These are phyloP conservation scores for Aphaenogaster floridana DNA, from an alignment of 1,140 invertebrate genomes.

Conservation along the genomic window DNA sequence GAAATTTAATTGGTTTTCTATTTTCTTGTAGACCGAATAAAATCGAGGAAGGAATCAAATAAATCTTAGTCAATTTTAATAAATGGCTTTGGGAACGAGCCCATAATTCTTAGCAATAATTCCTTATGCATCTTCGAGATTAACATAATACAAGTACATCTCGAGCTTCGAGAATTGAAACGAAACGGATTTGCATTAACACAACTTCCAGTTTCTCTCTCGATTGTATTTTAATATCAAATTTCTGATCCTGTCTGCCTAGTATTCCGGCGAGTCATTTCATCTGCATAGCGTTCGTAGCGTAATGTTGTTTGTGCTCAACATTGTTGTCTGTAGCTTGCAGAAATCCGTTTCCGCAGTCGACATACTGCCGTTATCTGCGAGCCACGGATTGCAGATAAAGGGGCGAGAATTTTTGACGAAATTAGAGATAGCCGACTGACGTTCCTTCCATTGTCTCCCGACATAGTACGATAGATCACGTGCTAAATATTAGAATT, in stretches of 20 bases:
- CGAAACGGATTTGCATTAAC: neutral
- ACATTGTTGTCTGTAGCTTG: neutral
- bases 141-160: neutral
- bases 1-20: neutral
- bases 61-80: neutral
- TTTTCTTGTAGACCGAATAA: neutral
- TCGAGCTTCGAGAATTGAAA: neutral
- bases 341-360: slow-evolving; percentile 3
- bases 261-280: neutral
- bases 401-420: slow-evolving; percentile 27
- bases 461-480: neutral
- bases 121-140: neutral
- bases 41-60: neutral
- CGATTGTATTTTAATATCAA: slow-evolving; percentile 1
- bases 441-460: neutral
- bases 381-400: slow-evolving; percentile 28
- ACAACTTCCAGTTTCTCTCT: neutral
- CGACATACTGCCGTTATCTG: slow-evolving; percentile 23
- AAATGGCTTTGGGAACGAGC: neutral
- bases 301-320: neutral
- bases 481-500: neutral
- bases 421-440: slow-evolving; percentile 26
- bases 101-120: neutral
- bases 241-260: neutral
- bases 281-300: neutral